Conservation (phyloP, 37 sponge, comb jelly and placozoan species). For the Cladorhizidae sp. region DNA sequence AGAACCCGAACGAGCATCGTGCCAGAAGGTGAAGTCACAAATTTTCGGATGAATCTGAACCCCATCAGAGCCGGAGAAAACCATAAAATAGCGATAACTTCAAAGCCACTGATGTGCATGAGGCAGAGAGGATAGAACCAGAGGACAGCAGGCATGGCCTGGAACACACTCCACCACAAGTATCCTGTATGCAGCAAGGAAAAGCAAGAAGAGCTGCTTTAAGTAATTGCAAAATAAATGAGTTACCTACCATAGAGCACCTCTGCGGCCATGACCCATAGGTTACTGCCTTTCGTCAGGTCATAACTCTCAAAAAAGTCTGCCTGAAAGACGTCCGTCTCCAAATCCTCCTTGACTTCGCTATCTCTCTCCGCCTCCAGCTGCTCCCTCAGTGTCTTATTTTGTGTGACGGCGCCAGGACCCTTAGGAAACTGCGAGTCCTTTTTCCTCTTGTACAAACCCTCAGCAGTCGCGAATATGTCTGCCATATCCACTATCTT, state of each 20-base stretch:
- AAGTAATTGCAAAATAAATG: not conserved
- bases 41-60: constrained; percentile 20
- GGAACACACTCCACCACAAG: constrained; percentile 68
- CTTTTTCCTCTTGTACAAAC: too few relatives aligned
- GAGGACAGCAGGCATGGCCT: constrained; percentile 47
- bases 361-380: constrained; percentile 25
- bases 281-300: constrained; percentile 34
- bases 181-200: constrained; percentile 30
- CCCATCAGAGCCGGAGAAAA: constrained; percentile 53
- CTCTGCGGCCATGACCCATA: constrained; percentile 36
- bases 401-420: too few relatives aligned
- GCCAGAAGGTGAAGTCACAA: constrained; percentile 33
- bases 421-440: too few relatives aligned
- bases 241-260: constrained; percentile 31
- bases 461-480: too few relatives aligned
- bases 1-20: constrained; percentile 37
- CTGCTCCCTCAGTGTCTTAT: too few relatives aligned
- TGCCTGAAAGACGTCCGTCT: constrained; percentile 49
- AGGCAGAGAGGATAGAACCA: constrained; percentile 58
- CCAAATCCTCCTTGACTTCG: constrained; percentile 61
- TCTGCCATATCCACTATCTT: too few relatives aligned
- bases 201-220: not conserved
- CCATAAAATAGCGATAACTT: constrained; percentile 25
- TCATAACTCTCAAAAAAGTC: constrained; percentile 41
- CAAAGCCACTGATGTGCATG: constrained; percentile 56